These are phyloP conservation scores for Daubentonia madagascariensis DNA, from an alignment of 2,113 vertebrate genomes.

Conservation along the genomic window DNA sequence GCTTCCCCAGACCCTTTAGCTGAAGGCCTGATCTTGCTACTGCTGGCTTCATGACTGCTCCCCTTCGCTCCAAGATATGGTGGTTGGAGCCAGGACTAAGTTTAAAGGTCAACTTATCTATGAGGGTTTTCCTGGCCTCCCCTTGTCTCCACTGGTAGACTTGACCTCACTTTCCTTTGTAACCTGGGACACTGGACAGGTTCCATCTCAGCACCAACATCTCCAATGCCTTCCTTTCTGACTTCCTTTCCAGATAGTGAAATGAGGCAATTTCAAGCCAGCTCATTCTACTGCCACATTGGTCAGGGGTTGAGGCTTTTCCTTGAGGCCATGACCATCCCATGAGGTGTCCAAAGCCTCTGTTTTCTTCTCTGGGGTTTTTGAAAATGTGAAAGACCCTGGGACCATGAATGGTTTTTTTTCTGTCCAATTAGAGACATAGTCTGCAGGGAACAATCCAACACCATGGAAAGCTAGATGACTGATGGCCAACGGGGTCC, in stretches of 20 bases:
- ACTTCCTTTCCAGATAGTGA: background rate
- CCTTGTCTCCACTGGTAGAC: background rate
- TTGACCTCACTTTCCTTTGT: background rate
- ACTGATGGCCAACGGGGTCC: fast-evolving
- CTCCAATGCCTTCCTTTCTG: background rate
- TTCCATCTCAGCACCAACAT: background rate
- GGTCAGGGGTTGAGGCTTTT: background rate
- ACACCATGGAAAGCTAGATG: background rate
- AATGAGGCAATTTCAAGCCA: background rate
- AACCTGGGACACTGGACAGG: background rate
- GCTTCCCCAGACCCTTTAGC: background rate
- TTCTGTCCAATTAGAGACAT: background rate
- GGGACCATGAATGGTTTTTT: background rate
- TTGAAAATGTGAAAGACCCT: background rate
- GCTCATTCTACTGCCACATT: background rate
- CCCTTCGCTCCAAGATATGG: background rate
- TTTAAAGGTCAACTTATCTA: background rate
- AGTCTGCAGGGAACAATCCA: background rate
- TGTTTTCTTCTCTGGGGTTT: background rate
- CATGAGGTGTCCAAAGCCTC: background rate
- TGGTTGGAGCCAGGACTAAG: background rate
- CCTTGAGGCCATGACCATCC: background rate
- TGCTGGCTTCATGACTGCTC: background rate
- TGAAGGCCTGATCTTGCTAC: background rate
- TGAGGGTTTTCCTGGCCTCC: background rate